Percentiles rank a stretch among this genome's conserved stretches.
Conservation (phyloP, 2,113 vertebrate species). For the Jacana jacana region DNA sequence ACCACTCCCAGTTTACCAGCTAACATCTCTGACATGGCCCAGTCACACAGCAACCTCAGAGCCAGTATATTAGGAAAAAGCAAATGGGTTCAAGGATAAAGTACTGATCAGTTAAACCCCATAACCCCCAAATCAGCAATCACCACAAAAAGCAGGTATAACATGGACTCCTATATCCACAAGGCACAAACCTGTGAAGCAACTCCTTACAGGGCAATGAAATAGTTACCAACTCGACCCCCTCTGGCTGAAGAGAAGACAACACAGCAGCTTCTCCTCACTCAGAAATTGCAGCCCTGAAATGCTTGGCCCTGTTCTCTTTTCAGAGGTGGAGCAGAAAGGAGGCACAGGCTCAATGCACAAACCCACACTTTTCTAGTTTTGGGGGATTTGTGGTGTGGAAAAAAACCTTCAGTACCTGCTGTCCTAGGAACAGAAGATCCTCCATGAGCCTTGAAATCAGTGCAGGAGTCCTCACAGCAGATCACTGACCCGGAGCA, state of each 20-base stretch:
- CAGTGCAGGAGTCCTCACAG: neutral
- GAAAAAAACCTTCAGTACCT: constrained; percentile 17
- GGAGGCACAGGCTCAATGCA: neutral
- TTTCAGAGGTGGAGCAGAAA: neutral
- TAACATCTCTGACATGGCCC: neutral
- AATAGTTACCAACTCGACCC: neutral
- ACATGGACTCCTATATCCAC: neutral
- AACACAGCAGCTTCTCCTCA: neutral
- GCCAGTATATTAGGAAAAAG: neutral
- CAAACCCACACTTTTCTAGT: neutral
- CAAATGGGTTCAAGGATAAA: neutral
- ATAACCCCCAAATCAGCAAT: neutral
- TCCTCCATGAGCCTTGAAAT: constrained; percentile 63
- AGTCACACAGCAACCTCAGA: neutral
- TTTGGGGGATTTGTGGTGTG: neutral
- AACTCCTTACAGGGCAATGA: neutral
- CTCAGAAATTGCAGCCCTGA: neutral
- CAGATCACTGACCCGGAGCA: constrained; percentile 5
- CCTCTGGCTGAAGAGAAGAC: neutral
- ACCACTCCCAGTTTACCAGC: neutral
- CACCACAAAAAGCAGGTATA: neutral
- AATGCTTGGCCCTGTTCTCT: neutral
- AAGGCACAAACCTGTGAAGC: neutral
- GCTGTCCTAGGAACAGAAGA: constrained; percentile 47
- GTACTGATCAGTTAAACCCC: neutral